Evolutionary conservation across 2,888 invertebrate genomes (phyloP), one percentile per base, ranked within the genome.

Genomic region (Calephelis perditalis): DNA sequence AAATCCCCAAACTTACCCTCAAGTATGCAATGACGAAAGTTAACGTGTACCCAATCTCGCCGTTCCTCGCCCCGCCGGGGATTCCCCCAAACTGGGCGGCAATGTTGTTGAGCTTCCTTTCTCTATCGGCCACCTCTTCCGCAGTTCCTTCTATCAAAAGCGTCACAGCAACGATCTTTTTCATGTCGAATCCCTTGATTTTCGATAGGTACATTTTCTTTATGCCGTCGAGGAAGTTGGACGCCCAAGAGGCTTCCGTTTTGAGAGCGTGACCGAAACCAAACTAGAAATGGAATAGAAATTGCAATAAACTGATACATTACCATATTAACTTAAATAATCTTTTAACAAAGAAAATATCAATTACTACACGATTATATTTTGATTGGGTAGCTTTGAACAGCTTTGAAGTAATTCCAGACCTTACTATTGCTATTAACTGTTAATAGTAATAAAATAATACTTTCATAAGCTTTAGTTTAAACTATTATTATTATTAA

Each of bases 1-100:
- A 26, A 3, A 26, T 26, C 26, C 26, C 4, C 2, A 26, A 4
- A 73, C 80, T 93, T 78, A 98, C 98, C 84, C 99, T 93, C 52
- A 99, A 94, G 79, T 99, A 99, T 9, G 99, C 99, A 68, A 99
- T 99, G 62, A 99, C 98, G 80, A 99, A 99, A 0, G 99, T 99
- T 55, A 99, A 91, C 74, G 97, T 95, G 78, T 99, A 99, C 4
- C 99, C 99, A 47, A 98, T 92, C 79, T 97, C 96, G 0, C 99
- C 99, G 75, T 99, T 99, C 59, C 94, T 94, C 52, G 97, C 96
- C 0, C 99, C 99, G 0, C 97, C 98, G 0, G 97, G 94, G 40
- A 99, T 89, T 0, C 99, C 99, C 0, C 95, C 95, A 77, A 91
- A 94, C 63, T 92, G 81, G 2, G 92, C 91, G 0, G 97, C 98